Base-by-base conservation (phyloP, 2,113 vertebrate species). In the Puntigrus tetrazona region DNA sequence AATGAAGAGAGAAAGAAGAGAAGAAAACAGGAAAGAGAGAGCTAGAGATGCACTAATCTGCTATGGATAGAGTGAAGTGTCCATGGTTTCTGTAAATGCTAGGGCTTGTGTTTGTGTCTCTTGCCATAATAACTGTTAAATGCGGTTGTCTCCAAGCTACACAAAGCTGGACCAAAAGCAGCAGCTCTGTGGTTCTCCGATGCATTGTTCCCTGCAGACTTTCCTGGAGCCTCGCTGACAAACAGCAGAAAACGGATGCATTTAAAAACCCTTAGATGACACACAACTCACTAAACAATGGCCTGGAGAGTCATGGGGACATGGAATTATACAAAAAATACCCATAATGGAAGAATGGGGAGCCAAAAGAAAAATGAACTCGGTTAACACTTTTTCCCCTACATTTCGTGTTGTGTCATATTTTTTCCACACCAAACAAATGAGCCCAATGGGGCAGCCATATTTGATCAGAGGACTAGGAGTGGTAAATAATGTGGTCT, bases 211-310 rank as follows among this genome's bases (percentile, higher is more conserved):
- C 61, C 70, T 83, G 72, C 82, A 72, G 84, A 80, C 89, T 86
- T 85, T 83, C 84, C 85, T 84, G 78, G 86, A 84, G 86, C 79
- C 80, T 91, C 63, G 86, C 88, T 86, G 90, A 92, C 89, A 92
- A 91, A 92, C 89, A 79, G 91, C 14, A 90, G 87, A 87, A 88
- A 85, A 90, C 78, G 88, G 86, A 90, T 85, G 91, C 86, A 84
- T 88, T 89, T 88, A 67, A 89, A 69, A 87, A 87, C 86, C 84
- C 86, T 89, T 87, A 91, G 72, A 81, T 77, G 87, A 88, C 90
- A 75, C 85, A 78, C 82, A 88, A 87, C 70, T 88, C 86, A 70
- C 84, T 86, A 90, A 78, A 93, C 91, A 92, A 93, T 90, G 90
- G 90, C 85, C 88, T 89, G 91, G 90, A 90, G 90, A 89, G 86